Evolutionary conservation across 2,797 vertebrate species (phyloP), one percentile per base, ranked within the genome.

Genomic region (Micrastur ruficollis): DNA sequence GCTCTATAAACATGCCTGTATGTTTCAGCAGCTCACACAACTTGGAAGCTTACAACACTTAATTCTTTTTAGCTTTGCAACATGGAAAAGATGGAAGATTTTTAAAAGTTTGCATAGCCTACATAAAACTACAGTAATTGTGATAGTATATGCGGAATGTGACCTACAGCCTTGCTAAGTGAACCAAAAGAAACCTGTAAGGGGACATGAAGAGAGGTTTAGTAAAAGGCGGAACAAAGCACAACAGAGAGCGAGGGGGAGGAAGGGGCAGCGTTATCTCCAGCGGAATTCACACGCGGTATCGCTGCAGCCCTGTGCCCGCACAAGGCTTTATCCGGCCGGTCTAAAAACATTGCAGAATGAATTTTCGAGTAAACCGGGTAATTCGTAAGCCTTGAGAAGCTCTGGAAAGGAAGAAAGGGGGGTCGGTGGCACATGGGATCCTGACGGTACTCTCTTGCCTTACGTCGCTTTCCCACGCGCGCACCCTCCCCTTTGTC

Each of bases 361-460:
- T 15, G 5, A 9, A 16, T 46, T 42, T 67, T 38, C 7, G 7
- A 40, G 10, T 29, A 23, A 67, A 14, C 8, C 0, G 18, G 6
- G 3, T 38, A 4, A 32, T 5, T 18, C 4, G 16, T 22, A 34
- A 59, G 22, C 25, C 32, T 21, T 3, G 13, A 42, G 38, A 23
- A 56, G 20, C 11, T n/a, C 52, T 12, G n/a, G 14, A 9, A 38
- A 56, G 31, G 14, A 20, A 27, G 12, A 5, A 8, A 6, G 20
- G 5, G 9, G 5, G 11, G 1, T 1, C 0, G 2, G 2, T 21
- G 5, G 3, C 19, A 6, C 12, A 14, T 0, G 4, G 17, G 10
- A 8, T 32, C 25, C 32, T 4, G 32, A 2, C 2, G 11, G 0
- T 3, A 0, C 12, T 2, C 2, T 4, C 26, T 7, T 4, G 7